These are phyloP conservation scores for Hemistola chrysoprasaria DNA, from an alignment of 2,888 invertebrate species.

Conservation along the genomic window DNA sequence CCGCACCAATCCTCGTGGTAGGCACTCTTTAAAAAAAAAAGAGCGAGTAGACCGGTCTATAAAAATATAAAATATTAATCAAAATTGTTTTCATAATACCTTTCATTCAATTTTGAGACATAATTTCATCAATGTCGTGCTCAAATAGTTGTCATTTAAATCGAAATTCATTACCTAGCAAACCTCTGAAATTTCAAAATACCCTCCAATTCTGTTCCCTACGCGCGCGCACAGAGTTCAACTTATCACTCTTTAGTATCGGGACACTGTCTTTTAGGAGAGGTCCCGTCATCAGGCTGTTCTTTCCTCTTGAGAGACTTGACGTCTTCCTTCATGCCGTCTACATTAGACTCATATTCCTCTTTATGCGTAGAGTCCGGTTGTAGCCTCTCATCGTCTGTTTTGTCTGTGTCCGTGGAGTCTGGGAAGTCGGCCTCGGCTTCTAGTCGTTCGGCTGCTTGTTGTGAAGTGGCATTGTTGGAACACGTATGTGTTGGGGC, in stretches of 20 bases:
- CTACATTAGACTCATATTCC: slow-evolving; percentile 45
- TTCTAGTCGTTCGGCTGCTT: slow-evolving; percentile 61
- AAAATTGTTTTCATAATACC: too few species aligned
- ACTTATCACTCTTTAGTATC: slow-evolving; percentile 59
- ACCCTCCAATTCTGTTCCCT: background rate
- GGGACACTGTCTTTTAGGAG: slow-evolving; percentile 74
- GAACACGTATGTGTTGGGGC: slow-evolving; percentile 31
- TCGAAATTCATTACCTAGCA: too few species aligned
- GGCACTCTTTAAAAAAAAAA: too few species aligned
- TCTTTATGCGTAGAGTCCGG: slow-evolving; percentile 43
- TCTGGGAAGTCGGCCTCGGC: slow-evolving; percentile 54
- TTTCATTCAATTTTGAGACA: too few species aligned
- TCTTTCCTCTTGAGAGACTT: slow-evolving; percentile 65
- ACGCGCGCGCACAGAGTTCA: slow-evolving; percentile 5
- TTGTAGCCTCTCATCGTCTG: slow-evolving; percentile 47
- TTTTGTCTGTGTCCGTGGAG: slow-evolving; percentile 48
- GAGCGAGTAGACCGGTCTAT: too few species aligned
- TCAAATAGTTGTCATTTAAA: too few species aligned
- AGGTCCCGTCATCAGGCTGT: slow-evolving; percentile 54
- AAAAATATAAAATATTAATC: too few species aligned
- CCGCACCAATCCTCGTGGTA: too few species aligned
- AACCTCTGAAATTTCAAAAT: too few species aligned
- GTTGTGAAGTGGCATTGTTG: slow-evolving; percentile 52
- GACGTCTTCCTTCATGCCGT: slow-evolving; percentile 42
- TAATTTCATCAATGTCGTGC: too few species aligned